phyloP scores from a whole-genome alignment of 2,888 invertebrate species.

The Dexiosoma caninum region DNA sequence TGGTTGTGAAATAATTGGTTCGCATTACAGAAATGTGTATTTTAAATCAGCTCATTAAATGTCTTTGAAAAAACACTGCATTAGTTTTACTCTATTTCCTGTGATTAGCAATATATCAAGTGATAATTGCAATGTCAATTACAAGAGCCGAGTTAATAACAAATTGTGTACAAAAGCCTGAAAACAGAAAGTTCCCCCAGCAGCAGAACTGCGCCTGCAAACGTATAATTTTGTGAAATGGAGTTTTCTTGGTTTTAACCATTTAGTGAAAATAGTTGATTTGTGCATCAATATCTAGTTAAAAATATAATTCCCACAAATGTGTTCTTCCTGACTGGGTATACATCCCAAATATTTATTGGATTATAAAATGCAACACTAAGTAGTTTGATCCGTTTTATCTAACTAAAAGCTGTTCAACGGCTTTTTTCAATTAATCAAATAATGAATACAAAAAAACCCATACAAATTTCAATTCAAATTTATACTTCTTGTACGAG shows the following conservation, averaged over 20 bases:
- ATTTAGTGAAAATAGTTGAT: no score
- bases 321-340: neutral
- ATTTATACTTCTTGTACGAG: slow-evolving; percentile 12
- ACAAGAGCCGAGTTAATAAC: slow-evolving; percentile 40
- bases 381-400: slow-evolving; percentile 35
- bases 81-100: slow-evolving; percentile 60
- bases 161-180: slow-evolving; percentile 18
- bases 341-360: slow-evolving; percentile 37
- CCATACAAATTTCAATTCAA: slow-evolving; percentile 5
- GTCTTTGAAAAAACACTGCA: slow-evolving; percentile 33
- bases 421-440: slow-evolving; percentile 57
- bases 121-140: slow-evolving; percentile 63
- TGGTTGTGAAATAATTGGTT: slow-evolving; percentile 1
- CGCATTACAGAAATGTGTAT: neutral
- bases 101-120: slow-evolving; percentile 52
- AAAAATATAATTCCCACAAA: neutral
- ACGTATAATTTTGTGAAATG: no score
- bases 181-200: neutral
- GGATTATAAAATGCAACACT: slow-evolving; percentile 10
- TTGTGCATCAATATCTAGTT: no score
- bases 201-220: neutral
- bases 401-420: slow-evolving; percentile 45
- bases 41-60: neutral
- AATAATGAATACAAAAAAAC: slow-evolving; percentile 19
- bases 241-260: no score